These are phyloP conservation scores for Eptesicus fuscus DNA, from an alignment of 2,113 vertebrate species.

Conservation along the genomic window DNA sequence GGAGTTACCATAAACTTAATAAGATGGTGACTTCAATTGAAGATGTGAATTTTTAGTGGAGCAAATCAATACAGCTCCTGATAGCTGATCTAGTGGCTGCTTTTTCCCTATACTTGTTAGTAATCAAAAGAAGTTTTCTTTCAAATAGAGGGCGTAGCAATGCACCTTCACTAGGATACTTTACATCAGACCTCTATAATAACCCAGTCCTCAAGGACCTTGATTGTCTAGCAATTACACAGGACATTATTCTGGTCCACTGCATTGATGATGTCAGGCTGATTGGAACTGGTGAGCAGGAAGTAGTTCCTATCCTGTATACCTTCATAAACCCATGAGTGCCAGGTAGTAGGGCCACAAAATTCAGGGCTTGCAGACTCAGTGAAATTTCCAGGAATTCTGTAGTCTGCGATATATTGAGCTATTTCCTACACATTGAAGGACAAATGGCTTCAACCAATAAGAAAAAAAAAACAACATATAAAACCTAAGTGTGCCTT, in stretches of 20 bases:
- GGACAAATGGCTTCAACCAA: background rate
- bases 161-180: background rate
- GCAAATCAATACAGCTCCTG: background rate
- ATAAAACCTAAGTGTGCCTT: background rate
- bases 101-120: background rate
- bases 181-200: background rate
- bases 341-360: background rate
- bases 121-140: background rate
- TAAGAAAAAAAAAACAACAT: background rate
- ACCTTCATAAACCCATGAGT: background rate
- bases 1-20: background rate
- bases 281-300: background rate
- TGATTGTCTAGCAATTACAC: background rate
- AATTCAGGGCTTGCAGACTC: background rate
- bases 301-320: background rate
- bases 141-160: background rate
- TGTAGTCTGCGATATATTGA: background rate
- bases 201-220: background rate
- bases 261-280: background rate
- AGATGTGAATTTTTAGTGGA: background rate
- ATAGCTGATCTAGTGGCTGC: background rate
- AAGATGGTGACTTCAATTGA: background rate
- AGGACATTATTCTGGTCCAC: background rate
- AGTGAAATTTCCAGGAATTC: background rate
- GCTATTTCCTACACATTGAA: background rate